These are phyloP conservation scores for Osedax frankpressi DNA, from an alignment of 2,888 invertebrate genomes.

Conservation along the genomic window DNA sequence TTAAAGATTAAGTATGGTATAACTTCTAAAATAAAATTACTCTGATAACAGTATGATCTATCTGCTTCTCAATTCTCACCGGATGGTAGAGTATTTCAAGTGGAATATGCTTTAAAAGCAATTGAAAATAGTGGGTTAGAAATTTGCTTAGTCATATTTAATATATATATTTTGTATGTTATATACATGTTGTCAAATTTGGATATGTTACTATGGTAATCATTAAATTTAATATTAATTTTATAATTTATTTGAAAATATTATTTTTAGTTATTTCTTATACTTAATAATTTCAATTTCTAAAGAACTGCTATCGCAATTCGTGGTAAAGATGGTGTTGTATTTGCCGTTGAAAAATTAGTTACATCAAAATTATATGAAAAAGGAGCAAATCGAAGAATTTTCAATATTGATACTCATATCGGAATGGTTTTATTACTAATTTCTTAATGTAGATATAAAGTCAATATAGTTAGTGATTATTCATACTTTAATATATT, in stretches of 20 bases:
- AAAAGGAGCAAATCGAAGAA: conserved; percentile 68
- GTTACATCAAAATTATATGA: conserved; percentile 85
- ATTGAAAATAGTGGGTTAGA: conserved; percentile 84
- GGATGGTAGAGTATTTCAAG: conserved; percentile 96
- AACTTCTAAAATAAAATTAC: neutral
- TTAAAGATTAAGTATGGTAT: neutral
- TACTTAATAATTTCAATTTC: neutral
- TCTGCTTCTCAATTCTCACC: conserved; percentile 99
- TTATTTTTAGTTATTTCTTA: conserved; percentile 2
- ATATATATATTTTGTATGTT: neutral
- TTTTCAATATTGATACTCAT: conserved; percentile 81
- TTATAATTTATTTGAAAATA: conserved; percentile 10
- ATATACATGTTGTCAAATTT: neutral
- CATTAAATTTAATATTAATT: neutral
- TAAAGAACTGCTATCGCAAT: conserved; percentile 76
- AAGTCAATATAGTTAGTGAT: too few relatives aligned
- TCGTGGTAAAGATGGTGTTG: conserved; percentile 85
- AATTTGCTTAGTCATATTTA: neutral
- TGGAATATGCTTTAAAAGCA: conserved; percentile 97
- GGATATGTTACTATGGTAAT: too few relatives aligned
- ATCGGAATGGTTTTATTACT: conserved; percentile 69
- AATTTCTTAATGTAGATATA: too few relatives aligned
- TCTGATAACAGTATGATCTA: conserved; percentile 70
- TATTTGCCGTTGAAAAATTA: conserved; percentile 92
- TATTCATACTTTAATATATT: too few relatives aligned